Conservation (phyloP, 2,113 vertebrate genomes). For the Cololabis saira region DNA sequence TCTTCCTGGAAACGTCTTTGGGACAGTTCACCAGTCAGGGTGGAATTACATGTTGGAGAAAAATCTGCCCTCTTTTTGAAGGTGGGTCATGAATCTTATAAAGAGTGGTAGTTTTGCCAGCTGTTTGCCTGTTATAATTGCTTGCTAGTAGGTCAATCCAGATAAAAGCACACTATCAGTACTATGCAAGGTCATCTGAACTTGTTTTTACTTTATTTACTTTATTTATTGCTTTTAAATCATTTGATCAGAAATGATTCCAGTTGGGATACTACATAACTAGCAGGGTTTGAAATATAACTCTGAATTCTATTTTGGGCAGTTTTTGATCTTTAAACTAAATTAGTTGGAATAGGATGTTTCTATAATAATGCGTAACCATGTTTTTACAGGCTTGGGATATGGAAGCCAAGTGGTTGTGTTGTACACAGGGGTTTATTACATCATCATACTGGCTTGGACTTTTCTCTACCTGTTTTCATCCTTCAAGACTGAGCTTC, state of each 20-base stretch:
- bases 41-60: conserved; percentile 83
- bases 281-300: too few species aligned
- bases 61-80: conserved; percentile 84
- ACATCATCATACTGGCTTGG: conserved; percentile 96
- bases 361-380: not conserved
- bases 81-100: conserved; percentile 26
- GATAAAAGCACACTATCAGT: too few species aligned
- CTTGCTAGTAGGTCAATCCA: too few species aligned
- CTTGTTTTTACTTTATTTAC: too few species aligned
- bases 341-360: not conserved
- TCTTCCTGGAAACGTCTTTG: conserved; percentile 82
- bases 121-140: too few species aligned
- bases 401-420: conserved; percentile 80
- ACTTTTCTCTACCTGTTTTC: conserved; percentile 93
- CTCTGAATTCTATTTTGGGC: too few species aligned
- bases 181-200: too few species aligned
- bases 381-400: conserved; percentile 72
- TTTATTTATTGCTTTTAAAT: too few species aligned
- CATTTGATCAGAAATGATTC: too few species aligned
- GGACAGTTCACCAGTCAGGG: conserved; percentile 84
- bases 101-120: not conserved
- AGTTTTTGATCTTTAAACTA: not conserved
- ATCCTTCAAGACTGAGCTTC: conserved; percentile 88
- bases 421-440: conserved; percentile 82
- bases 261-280: too few species aligned